Base-by-base conservation (phyloP, 2,797 vertebrate species). In the Stomatorhinus walkeri region DNA sequence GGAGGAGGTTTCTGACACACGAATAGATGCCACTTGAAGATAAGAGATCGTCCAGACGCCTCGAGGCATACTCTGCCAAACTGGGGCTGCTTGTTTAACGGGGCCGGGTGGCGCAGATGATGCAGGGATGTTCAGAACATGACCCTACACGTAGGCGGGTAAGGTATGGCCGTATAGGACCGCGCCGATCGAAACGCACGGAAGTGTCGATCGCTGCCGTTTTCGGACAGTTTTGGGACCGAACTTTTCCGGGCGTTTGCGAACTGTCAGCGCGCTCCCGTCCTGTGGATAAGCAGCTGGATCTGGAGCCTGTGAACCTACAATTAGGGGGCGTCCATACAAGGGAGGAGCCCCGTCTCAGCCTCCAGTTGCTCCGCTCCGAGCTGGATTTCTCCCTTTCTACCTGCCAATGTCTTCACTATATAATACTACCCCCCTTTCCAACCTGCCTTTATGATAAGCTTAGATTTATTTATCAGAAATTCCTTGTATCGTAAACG, bases 61-160 rank as follows among this genome's bases (percentile, higher is more conserved):
- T n/a, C 76, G 68, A 83, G 87, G 51, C 87, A 88, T 88, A 46
- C 87, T 88, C 87, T 56, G 32, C 49, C 49, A 88, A 88, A 83
- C 76, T 46, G 46, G 9, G 79, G 48, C 9, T 28, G 72, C 32
- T 72, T 83, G 72, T 54, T 76, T 76, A 76, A 76, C 68, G 68
- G 32, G 68, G 28, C 68, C 68, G 14, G 40, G 32, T 32, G 36
- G 40, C 76, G 76, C 19, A n/a, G 40, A 46, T 81, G 40, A 81
- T 81, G 36, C 36, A n/a, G 40, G 40, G 76, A 81, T 43, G 76
- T 40, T 81, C 76, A 32, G 76, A 43, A 81, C 76, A 46, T 46
- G 76, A 81, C 36, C 19, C 76, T 46, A 46, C 76, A 81, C 36
- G 76, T 43, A 43, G 72, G 16, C 19, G 16, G 36, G 72, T 36